A percentile compares a stretch with the other conserved stretches of the same genome.
Evolutionary conservation across 2,797 vertebrate species (phyloP).

Genomic region (Lerista edwardsae): DNA sequence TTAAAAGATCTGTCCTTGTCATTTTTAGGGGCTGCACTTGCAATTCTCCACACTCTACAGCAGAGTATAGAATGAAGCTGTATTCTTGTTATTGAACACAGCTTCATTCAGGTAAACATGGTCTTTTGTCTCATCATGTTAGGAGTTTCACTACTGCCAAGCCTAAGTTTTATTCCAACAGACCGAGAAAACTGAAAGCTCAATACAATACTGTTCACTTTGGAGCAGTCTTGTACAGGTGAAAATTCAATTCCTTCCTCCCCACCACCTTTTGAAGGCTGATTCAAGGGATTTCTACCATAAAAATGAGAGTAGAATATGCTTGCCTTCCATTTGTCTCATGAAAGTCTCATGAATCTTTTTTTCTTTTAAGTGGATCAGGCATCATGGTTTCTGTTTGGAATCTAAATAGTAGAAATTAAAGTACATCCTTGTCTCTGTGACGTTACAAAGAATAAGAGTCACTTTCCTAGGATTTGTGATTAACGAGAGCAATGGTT

Average conservation of each 20-base stretch:
- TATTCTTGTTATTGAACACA: too few relatives aligned
- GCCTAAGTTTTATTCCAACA: conserved; percentile 21
- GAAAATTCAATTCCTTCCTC: background rate
- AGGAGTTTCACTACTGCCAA: conserved; percentile 48
- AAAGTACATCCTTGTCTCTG: background rate
- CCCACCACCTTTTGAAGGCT: background rate
- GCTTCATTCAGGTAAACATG: too few relatives aligned
- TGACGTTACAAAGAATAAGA: conserved; percentile 17
- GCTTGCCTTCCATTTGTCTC: conserved; percentile 26
- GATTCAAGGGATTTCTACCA: conserved; percentile 11
- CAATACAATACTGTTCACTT: conserved; percentile 10
- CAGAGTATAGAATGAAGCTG: too few relatives aligned
- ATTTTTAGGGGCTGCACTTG: conserved; percentile 49
- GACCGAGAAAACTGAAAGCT: conserved; percentile 27
- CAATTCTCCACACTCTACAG: conserved; percentile 47
- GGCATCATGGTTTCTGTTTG: conserved; percentile 20
- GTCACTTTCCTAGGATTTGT: background rate
- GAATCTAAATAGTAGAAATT: background rate
- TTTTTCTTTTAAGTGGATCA: conserved; percentile 30
- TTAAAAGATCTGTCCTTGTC: conserved; percentile 49
- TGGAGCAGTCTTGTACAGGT: background rate
- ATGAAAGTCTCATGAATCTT: conserved; percentile 10
- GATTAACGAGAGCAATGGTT: background rate
- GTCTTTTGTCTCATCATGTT: conserved; percentile 47
- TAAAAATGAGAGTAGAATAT: background rate